Base-by-base conservation (phyloP, 2,113 vertebrate genomes). In the Myrmecobius fasciatus region DNA sequence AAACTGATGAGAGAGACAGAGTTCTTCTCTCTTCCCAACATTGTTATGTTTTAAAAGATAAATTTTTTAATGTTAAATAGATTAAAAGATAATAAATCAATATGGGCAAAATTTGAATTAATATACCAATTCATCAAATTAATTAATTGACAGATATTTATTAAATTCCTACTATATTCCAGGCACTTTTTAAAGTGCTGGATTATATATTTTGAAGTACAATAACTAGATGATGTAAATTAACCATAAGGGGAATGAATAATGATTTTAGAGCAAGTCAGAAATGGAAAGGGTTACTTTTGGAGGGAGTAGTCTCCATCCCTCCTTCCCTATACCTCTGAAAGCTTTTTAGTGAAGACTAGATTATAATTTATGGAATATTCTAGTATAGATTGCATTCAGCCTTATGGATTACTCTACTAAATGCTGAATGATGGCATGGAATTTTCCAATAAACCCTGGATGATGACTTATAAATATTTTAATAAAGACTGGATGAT, bases 301-400 rank as follows among this genome's bases (percentile, higher is more conserved):
- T 54, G 53, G 53, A 54, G 24, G 24, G 7, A 54, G 53, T 22
- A 54, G 14, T 22, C 22, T 54, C 24, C 7, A 10, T 31, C 28
- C 3, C 28, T 12, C 0, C 3, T 0, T 1, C 12, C 31, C 31
- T 3, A 8, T 8, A 14, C 12, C 60, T 17, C 12, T 1, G 5
- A 67, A 67, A 67, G 12, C 11, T 12, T 36, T 67, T 36, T 67
- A 67, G 11, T 67, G 31, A 36, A 67, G 31, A 17, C 31, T 67
- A 26, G 54, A 10, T 56, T 28, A 28, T 8, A 56, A 56, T 25
- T 56, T 56, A 56, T 56, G 31, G 60, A 67, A 67, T 67, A 31
- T 67, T 67, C 31, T 67, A 67, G 60, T 28, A 56, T 8, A 28
- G 56, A 2, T 3, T 60, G 3, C 2, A 31, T 60, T 10, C 31